Base-by-base conservation (phyloP, 2,113 vertebrate genomes). In the Hippocampus comes region DNA sequence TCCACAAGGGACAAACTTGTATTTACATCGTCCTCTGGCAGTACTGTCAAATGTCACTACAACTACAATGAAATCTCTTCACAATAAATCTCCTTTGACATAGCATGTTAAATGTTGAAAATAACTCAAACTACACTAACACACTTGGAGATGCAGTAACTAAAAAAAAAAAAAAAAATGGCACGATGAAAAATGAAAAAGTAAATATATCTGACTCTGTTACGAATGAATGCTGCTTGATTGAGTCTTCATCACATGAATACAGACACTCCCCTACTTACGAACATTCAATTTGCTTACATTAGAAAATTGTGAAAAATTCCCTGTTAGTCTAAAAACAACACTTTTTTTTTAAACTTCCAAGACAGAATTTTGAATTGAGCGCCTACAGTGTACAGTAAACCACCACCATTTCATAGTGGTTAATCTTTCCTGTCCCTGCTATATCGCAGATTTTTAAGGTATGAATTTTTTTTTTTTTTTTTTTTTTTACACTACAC, bases 21-120 rank as follows among this genome's bases (percentile, higher is more conserved):
- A 91, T 90, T 81, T 90, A 91, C 90, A 91, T 69, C 12, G 11
- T 53, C 51, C 21, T 34, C 18, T 55, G 67, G 34, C 21, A 48
- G 64, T 61, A 18, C 15, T 34, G 59, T 30, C 27, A 61, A 61
- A 61, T 34, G 15, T 25, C 27, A 48, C 14, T 27, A 18, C n/a
- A 25, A 25, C 41, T 43, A 46, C 41, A 43, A 43, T 46, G 21
- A 65, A 61, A 61, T 61, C 18, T 27, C 63, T 23, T 42, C 21
- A 48, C 64, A 66, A 48, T 5, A 48, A 66, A 65, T 11, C 15
- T 25, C 20, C 17, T 71, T 76, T 67, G 51, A 78, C 76, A 21
- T 43, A 9, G 17, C 77, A 80, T 85, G 79, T 82, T 75, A 71
- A 84, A 77, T 75, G 30, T 0, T 76, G 85, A 80, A 75, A 85